Evolutionary conservation across 2,113 vertebrate genomes (phyloP).

Genomic region (Corythaeola cristata): DNA sequence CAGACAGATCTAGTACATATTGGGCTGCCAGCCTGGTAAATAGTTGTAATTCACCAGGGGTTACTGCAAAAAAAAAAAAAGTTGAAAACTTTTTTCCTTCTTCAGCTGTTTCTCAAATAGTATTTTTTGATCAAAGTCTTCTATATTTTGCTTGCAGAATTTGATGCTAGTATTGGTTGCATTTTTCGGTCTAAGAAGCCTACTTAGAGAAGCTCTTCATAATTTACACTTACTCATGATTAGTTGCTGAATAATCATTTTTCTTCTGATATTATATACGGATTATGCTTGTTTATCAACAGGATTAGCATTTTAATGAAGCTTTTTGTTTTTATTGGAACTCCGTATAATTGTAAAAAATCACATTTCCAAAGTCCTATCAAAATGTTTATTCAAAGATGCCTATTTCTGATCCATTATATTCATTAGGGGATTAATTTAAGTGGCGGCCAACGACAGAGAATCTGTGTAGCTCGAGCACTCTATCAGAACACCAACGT

Average conservation of each 20-base stretch:
- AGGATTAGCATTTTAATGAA: not conserved
- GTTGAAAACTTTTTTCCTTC: not conserved
- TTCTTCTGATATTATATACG: not conserved
- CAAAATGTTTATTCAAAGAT: conserved; percentile 11
- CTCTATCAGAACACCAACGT: conserved; percentile 98
- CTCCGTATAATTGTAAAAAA: not conserved
- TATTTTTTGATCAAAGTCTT: not conserved
- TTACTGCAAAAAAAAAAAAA: not conserved
- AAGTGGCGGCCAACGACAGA: conserved; percentile 95
- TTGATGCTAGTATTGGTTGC: not conserved
- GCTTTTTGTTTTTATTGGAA: not conserved
- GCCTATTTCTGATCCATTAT: conserved; percentile 30
- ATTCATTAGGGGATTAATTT: conserved; percentile 92
- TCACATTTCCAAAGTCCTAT: not conserved
- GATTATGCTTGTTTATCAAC: not conserved
- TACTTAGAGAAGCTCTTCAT: not conserved
- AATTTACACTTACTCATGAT: not conserved
- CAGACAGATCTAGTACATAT: not conserved
- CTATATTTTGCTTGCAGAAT: not conserved
- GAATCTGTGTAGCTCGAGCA: conserved; percentile 95
- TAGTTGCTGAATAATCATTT: not conserved
- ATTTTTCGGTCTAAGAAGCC: not conserved
- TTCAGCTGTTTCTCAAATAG: not conserved
- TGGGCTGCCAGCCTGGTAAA: not conserved
- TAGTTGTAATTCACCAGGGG: not conserved